phyloP scores from a whole-genome alignment of 2,888 invertebrate genomes.

The Phania funesta region DNA sequence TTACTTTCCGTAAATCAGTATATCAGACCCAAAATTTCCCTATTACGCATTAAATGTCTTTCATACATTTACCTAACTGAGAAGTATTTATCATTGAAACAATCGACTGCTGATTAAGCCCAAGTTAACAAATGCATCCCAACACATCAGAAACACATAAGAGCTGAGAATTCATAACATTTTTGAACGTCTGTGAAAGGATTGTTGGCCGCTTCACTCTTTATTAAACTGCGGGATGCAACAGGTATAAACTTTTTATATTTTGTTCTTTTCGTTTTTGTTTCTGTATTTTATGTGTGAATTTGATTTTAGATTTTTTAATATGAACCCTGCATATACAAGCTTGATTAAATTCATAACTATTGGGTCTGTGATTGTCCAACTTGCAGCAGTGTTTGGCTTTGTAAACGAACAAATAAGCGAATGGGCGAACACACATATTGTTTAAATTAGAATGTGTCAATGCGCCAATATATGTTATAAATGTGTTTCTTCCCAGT shows the following conservation, averaged over 20 bases:
- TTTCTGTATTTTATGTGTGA: neutral
- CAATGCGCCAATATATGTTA: slow-evolving; percentile 63
- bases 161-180: neutral
- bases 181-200: slow-evolving; percentile 29
- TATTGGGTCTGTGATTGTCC: slow-evolving; percentile 27
- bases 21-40: too few species aligned
- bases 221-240: slow-evolving; percentile 57
- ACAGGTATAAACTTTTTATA: slow-evolving; percentile 45
- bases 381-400: slow-evolving; percentile 34
- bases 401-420: slow-evolving; percentile 9
- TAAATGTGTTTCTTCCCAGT: slow-evolving; percentile 64
- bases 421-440: too few species aligned
- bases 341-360: slow-evolving; percentile 44
- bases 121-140: slow-evolving; percentile 46
- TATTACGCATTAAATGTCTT: slow-evolving; percentile 29
- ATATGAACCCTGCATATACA: slow-evolving; percentile 28
- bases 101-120: slow-evolving; percentile 59
- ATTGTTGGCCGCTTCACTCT: slow-evolving; percentile 44
- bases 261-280: neutral
- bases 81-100: slow-evolving; percentile 25
- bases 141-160: neutral
- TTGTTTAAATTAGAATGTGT: slow-evolving; percentile 59
- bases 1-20: too few species aligned
- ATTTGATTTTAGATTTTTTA: slow-evolving; percentile 14
- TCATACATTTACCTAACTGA: neutral